phyloP scores from a whole-genome alignment of 2,888 invertebrate genomes.

The Torymus texanus region DNA sequence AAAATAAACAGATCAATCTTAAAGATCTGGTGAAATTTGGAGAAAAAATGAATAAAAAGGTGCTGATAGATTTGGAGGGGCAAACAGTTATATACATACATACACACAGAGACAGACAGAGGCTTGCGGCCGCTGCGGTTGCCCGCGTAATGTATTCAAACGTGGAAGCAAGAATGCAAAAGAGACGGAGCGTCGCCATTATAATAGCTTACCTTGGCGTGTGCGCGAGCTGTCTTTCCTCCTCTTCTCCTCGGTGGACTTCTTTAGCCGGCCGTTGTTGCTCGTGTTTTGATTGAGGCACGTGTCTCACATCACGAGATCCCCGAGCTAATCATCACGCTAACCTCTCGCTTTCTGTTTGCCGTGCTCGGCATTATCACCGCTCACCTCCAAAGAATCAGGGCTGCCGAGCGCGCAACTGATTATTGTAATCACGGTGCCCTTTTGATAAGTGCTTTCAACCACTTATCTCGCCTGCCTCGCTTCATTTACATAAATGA shows the following conservation, averaged over 20 bases:
- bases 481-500: constrained; percentile 40
- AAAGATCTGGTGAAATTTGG: constrained; percentile 1
- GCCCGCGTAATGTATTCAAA: constrained; percentile 53
- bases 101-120: neutral
- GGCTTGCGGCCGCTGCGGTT: neutral
- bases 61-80: constrained; percentile 28
- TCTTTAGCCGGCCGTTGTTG: constrained; percentile 25
- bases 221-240: constrained; percentile 66
- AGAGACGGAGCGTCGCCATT: constrained; percentile 66
- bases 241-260: constrained; percentile 56
- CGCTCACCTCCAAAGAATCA: constrained; percentile 23
- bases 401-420: neutral
- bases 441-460: constrained; percentile 32
- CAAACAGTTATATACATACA: neutral
- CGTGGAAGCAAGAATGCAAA: constrained; percentile 56
- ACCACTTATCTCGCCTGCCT: constrained; percentile 24
- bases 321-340: constrained; percentile 47
- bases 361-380: constrained; percentile 24
- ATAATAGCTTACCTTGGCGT: constrained; percentile 69
- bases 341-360: constrained; percentile 12
- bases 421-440: constrained; percentile 44
- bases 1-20: constrained; percentile 32
- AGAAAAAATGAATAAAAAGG: constrained; percentile 35
- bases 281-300: constrained; percentile 55
- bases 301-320: constrained; percentile 60